Evolutionary conservation across 2,888 invertebrate genomes (phyloP), one percentile per base, ranked within the genome.

Genomic region (Prostheceraeus crozeri): DNA sequence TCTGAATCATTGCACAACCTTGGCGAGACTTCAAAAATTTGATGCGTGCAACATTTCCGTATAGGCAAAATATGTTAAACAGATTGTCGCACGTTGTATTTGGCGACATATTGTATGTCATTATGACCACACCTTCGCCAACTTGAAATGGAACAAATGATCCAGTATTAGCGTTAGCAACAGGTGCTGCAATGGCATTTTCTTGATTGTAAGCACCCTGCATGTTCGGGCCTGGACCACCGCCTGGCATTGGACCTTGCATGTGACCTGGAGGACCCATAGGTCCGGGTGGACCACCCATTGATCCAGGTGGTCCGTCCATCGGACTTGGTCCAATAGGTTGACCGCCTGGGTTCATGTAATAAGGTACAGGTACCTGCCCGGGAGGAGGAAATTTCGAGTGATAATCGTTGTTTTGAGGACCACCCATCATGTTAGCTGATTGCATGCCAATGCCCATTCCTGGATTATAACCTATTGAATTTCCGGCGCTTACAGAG

Each of bases 1-100:
- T 59, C 28, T 60, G 60, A 1, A 60, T 30, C 59, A 61, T 61
- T 4, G 60, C 60, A 45, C 60, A 61, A 30, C 60, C 60, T 23
- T 28, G 57, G 2, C 60, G 4, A 3, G 35, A 23, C 8, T 40
- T 33, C 19, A 61, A 8, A 46, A 60, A 60, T n/a, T 60, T 60
- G 8, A 60, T 45, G 28, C 35, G 60, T 10, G 45, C 60, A 1
- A 60, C 56, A 28, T 60, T 60, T 40, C 60, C 60, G 33, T 60
- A 60, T 8, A 60, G 4, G 27, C 60, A 60, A 23, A 60, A 40
- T n/a, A 60, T 23, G 31, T 60, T 60, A 27, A 60, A 60, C 8
- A 60, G n/a, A 14, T 61, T 19, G 30, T 60, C 57, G 30, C 40
- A 61, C n/a, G 28, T 61, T 45, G 61, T 57, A 11, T 16, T 27